Evolutionary conservation across 2,113 vertebrate species (phyloP).

Genomic region (Serinus canaria): DNA sequence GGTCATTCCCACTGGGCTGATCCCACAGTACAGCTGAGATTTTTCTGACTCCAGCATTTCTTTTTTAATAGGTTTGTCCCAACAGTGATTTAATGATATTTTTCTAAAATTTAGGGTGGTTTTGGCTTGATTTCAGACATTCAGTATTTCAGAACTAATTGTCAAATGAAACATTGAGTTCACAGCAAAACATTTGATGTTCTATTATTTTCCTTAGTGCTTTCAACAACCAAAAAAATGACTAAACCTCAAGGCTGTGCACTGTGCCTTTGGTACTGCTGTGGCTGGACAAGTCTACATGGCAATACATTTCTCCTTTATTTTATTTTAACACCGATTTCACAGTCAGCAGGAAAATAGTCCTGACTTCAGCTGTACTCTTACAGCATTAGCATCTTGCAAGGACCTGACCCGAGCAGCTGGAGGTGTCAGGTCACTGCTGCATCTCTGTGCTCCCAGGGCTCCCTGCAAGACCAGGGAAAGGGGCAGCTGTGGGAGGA

Average conservation of each 20-base stretch:
- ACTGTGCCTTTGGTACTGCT: background rate
- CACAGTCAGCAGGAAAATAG: slow-evolving; percentile 43
- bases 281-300: slow-evolving; percentile 1
- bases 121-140: background rate
- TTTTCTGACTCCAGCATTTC: background rate
- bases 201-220: background rate
- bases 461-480: background rate
- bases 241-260: background rate
- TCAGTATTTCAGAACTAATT: background rate
- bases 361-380: slow-evolving; percentile 42
- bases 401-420: background rate
- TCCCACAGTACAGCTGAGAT: background rate
- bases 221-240: background rate
- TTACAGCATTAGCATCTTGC: slow-evolving; percentile 4
- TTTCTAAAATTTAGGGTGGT: background rate
- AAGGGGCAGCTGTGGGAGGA: background rate
- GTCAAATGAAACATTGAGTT: background rate
- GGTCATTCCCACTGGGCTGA: background rate
- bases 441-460: background rate
- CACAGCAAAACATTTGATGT: background rate
- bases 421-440: background rate
- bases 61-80: background rate
- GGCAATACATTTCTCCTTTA: background rate
- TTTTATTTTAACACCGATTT: background rate
- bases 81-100: background rate